These are phyloP conservation scores for Podilymbus podiceps DNA, from an alignment of 2,113 vertebrate genomes.

Conservation along the genomic window DNA sequence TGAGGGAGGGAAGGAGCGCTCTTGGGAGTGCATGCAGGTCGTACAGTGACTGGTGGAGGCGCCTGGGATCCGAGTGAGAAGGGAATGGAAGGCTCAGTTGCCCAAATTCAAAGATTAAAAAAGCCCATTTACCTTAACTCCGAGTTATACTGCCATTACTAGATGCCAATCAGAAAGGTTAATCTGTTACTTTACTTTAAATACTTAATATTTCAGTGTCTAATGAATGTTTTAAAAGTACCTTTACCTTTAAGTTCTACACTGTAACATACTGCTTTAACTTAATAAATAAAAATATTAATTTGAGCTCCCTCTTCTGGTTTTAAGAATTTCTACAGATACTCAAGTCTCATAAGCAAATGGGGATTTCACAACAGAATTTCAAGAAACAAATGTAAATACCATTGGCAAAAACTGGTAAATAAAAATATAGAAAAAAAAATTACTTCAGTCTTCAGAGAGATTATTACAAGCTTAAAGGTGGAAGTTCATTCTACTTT, in stretches of 20 bases:
- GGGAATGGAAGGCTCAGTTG: neutral
- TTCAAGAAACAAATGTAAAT: neutral
- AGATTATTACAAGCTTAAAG: neutral
- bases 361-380: neutral
- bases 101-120: neutral
- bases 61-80: neutral
- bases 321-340: neutral
- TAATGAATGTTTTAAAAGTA: neutral
- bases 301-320: constrained; percentile 48
- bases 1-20: neutral
- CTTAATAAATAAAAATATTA: neutral
- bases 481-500: neutral
- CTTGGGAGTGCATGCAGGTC: neutral
- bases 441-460: neutral
- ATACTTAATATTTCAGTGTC: neutral
- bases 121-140: neutral
- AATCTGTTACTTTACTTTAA: neutral
- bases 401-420: neutral
- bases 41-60: neutral
- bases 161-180: neutral
- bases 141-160: neutral
- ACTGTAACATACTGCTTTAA: neutral
- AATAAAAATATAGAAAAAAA: neutral
- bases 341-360: neutral
- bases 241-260: neutral